These are phyloP conservation scores for Cheilosia soror DNA, from an alignment of 2,888 invertebrate species.

Conservation along the genomic window DNA sequence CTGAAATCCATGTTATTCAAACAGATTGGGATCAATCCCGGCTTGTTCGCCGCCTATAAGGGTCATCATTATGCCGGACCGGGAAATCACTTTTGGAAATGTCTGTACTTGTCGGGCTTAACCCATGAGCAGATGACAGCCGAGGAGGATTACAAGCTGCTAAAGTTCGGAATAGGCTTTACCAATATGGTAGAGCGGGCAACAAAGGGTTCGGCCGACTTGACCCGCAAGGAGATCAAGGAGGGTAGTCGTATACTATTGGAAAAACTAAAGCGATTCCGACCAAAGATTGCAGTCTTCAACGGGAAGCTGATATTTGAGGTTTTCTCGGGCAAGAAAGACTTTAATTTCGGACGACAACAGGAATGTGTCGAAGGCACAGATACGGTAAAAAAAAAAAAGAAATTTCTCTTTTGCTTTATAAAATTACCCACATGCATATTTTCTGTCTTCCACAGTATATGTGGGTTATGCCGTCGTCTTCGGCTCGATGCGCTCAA, in stretches of 20 bases:
- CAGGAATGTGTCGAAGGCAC: slow-evolving; percentile 97
- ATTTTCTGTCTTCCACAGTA: slow-evolving; percentile 86
- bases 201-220: slow-evolving; percentile 97
- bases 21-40: slow-evolving; percentile 99
- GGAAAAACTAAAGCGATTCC: slow-evolving; percentile 95
- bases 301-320: slow-evolving; percentile 99
- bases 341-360: slow-evolving; percentile 98
- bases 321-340: slow-evolving; percentile 98
- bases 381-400: slow-evolving; percentile 90
- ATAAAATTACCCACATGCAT: not conserved
- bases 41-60: slow-evolving; percentile 98
- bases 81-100: slow-evolving; percentile 99
- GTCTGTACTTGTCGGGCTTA: slow-evolving; percentile 96
- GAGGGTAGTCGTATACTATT: slow-evolving; percentile 95
- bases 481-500: slow-evolving; percentile 98
- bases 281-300: slow-evolving; percentile 98
- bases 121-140: slow-evolving; percentile 98
- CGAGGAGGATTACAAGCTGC: slow-evolving; percentile 96
- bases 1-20: slow-evolving; percentile 65
- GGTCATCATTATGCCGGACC: slow-evolving; percentile 99
- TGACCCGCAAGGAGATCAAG: slow-evolving; percentile 96
- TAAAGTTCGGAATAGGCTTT: slow-evolving; percentile 98
- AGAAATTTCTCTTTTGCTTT: not conserved
- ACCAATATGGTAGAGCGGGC: slow-evolving; percentile 98
- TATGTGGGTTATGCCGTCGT: slow-evolving; percentile 99